Evolutionary conservation across 2,888 invertebrate genomes (phyloP).

Genomic region (Stratiomys singularior): DNA sequence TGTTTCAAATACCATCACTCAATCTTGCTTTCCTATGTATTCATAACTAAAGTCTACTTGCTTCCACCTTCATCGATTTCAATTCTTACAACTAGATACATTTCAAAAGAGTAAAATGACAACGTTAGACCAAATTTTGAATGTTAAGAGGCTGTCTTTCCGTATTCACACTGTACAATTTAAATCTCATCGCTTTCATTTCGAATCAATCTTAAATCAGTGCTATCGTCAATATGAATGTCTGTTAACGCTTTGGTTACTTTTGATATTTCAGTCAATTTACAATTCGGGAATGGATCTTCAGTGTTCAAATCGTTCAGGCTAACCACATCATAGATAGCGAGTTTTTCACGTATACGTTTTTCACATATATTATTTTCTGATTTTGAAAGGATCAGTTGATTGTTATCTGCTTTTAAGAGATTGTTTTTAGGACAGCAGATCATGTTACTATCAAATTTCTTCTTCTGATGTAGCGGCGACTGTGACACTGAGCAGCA

Average conservation of each 20-base stretch:
- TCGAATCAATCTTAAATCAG: conserved; percentile 28
- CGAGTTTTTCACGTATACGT: conserved; percentile 52
- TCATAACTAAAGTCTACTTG: background rate
- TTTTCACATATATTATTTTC: conserved; percentile 57
- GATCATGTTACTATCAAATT: background rate
- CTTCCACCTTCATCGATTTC: background rate
- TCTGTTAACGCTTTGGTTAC: conserved; percentile 50
- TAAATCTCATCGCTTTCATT: conserved; percentile 17
- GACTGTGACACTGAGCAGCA: conserved; percentile 21
- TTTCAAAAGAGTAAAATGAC: conserved; percentile 4
- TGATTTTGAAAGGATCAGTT: conserved; percentile 55
- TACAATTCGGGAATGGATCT: conserved; percentile 53
- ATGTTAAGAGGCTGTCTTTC: conserved; percentile 1
- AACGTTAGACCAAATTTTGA: conserved; percentile 23
- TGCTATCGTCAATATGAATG: conserved; percentile 21
- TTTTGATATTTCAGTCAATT: conserved; percentile 54
- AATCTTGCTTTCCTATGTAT: conserved; percentile 12
- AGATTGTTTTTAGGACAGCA: conserved; percentile 23
- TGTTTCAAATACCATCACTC: too few relatives aligned
- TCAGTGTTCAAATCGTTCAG: conserved; percentile 56
- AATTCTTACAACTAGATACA: conserved; percentile 3
- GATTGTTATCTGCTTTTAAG: conserved; percentile 44
- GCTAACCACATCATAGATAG: conserved; percentile 57
- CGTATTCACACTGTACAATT: background rate
- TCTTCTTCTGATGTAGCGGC: conserved; percentile 25